Conservation (phyloP, 2,888 invertebrate genomes). For the Plagodis dolabraria region DNA sequence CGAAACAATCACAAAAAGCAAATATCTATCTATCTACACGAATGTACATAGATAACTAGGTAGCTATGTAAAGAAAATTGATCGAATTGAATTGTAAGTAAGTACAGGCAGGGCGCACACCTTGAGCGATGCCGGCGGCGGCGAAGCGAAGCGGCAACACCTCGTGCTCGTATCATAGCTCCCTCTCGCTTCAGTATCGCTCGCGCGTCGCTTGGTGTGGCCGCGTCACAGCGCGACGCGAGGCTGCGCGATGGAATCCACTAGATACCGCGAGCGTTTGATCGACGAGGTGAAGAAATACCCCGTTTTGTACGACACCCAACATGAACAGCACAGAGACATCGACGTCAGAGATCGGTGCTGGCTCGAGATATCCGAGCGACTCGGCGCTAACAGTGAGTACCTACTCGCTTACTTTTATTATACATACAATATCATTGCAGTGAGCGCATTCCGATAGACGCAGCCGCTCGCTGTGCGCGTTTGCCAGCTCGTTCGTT, state of each 20-base stretch:
- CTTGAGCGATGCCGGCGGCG: constrained; percentile 54
- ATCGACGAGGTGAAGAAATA: constrained; percentile 77
- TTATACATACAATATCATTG: too few species aligned
- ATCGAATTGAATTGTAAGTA: constrained; percentile 40
- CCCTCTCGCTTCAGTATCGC: constrained; percentile 74
- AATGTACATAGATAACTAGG: background rate
- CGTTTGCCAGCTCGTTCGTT: too few species aligned
- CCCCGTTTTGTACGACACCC: constrained; percentile 76
- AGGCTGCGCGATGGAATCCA: constrained; percentile 46
- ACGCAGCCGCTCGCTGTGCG: background rate
- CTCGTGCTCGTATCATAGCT: constrained; percentile 46
- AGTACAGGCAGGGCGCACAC: constrained; percentile 61
- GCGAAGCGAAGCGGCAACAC: constrained; percentile 63
- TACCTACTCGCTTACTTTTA: constrained; percentile 18
- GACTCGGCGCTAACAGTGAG: constrained; percentile 72
- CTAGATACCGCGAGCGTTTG: constrained; percentile 64
- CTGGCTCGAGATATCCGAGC: constrained; percentile 74
- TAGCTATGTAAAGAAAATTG: background rate
- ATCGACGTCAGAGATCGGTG: constrained; percentile 74
- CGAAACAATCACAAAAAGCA: too few species aligned
- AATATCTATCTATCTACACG: too few species aligned
- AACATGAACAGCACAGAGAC: constrained; percentile 74
- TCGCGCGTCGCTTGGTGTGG: constrained; percentile 55
- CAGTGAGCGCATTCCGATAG: background rate
- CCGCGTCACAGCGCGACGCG: constrained; percentile 43